A percentile compares a stretch with the other conserved stretches of the same genome.
These are phyloP conservation scores for Seriola rivoliana DNA, from an alignment of 2,113 vertebrate species.

Conservation along the genomic window DNA sequence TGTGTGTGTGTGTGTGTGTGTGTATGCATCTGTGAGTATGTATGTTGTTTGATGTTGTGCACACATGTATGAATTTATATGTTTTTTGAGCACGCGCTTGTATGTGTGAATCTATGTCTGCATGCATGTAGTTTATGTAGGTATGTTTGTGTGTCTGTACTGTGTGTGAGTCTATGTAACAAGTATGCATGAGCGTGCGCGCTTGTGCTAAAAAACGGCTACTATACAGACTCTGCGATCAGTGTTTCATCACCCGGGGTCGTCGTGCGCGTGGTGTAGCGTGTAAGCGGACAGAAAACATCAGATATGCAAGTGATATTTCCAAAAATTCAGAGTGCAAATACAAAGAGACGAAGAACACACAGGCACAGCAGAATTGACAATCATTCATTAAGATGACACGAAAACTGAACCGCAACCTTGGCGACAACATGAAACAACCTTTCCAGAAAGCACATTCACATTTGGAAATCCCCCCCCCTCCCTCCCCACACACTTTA, in stretches of 20 bases:
- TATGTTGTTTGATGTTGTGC: conserved; percentile 39
- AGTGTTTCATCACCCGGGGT: conserved; percentile 35
- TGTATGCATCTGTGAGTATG: background rate
- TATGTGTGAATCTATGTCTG: conserved; percentile 5
- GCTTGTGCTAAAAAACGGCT: conserved; percentile 61
- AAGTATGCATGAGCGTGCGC: conserved; percentile 39
- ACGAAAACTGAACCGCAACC: conserved; percentile 64
- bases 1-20: background rate
- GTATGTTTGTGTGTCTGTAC: background rate
- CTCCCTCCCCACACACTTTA: conserved; percentile 1
- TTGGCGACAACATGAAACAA: conserved; percentile 63
- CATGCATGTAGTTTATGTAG: background rate
- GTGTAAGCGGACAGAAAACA: conserved; percentile 72
- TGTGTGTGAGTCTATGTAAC: conserved; percentile 7
- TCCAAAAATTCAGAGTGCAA: conserved; percentile 76
- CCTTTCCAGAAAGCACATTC: conserved; percentile 70
- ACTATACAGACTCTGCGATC: conserved; percentile 75
- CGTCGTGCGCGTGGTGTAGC: conserved; percentile 27
- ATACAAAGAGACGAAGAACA: conserved; percentile 79
- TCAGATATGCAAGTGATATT: conserved; percentile 72
- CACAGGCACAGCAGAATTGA: conserved; percentile 81
- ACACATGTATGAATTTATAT: background rate
- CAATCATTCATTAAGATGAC: conserved; percentile 80
- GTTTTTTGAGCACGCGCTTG: background rate
- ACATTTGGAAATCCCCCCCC: conserved; percentile 55